phyloP scores from a whole-genome alignment of 2,888 invertebrate genomes.

The Nomada lathburiana region DNA sequence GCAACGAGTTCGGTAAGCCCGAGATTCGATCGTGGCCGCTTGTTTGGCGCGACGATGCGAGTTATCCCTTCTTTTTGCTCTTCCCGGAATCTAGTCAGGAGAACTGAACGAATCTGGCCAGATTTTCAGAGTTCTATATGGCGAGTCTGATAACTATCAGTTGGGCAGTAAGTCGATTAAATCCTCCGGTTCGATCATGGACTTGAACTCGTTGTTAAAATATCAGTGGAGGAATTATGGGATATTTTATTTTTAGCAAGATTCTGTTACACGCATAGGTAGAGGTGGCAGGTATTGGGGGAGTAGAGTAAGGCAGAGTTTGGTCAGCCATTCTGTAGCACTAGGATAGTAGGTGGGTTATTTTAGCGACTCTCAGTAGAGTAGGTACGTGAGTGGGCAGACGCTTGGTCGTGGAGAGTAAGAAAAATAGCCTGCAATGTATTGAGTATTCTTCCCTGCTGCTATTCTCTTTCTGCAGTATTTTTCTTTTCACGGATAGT shows the following conservation, averaged over 20 bases:
- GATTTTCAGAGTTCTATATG: neutral
- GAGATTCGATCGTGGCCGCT: conserved; percentile 52
- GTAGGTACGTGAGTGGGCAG: conserved; percentile 11
- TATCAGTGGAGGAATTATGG: too few relatives aligned
- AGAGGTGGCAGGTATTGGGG: neutral
- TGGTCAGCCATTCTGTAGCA: neutral
- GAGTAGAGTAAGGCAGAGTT: conserved; percentile 1
- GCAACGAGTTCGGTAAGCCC: conserved; percentile 59
- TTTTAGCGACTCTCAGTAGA: conserved; percentile 2
- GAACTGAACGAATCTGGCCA: conserved; percentile 20
- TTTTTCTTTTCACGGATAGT: too few relatives aligned
- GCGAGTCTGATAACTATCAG: neutral
- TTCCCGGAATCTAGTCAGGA: neutral
- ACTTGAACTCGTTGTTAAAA: neutral
- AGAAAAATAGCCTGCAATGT: too few relatives aligned
- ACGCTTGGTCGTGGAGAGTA: neutral
- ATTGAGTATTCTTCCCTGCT: too few relatives aligned
- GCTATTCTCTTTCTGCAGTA: too few relatives aligned
- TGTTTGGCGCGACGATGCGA: conserved; percentile 10
- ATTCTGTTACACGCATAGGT: too few relatives aligned
- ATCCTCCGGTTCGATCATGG: neutral
- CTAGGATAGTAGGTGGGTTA: neutral
- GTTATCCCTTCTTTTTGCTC: conserved; percentile 21
- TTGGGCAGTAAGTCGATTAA: neutral
- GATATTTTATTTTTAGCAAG: too few relatives aligned